phyloP scores from a whole-genome alignment of 2,113 vertebrate species.

The Bufo bufo region DNA sequence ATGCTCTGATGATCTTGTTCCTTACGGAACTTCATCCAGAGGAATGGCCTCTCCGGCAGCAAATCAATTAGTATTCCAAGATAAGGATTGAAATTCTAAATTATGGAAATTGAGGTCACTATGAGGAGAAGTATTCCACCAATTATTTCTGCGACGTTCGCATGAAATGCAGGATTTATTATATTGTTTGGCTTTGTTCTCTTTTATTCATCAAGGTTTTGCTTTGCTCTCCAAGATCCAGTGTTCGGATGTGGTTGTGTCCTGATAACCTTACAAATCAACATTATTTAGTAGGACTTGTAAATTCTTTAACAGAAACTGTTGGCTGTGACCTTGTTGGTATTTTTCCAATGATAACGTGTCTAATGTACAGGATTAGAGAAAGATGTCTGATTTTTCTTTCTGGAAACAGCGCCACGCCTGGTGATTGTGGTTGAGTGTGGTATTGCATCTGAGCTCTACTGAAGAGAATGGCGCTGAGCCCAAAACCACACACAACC shows the following conservation, averaged over 20 bases:
- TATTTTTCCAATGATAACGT: not conserved
- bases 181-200: slow-evolving; percentile 13
- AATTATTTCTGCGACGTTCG: slow-evolving; percentile 46
- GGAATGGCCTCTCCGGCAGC: not conserved
- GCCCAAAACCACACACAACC: too few species aligned
- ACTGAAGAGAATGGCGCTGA: too few species aligned
- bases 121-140: not conserved
- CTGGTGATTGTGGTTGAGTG: too few species aligned
- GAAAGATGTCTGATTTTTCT: not conserved
- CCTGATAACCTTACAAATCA: slow-evolving; percentile 54
- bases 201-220: slow-evolving; percentile 32
- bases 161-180: slow-evolving; percentile 44
- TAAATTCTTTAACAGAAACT: not conserved
- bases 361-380: not conserved
- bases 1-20: slow-evolving; percentile 24
- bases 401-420: too few species aligned
- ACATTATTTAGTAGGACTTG: slow-evolving; percentile 21
- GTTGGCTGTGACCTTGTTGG: not conserved
- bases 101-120: not conserved
- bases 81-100: not conserved
- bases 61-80: not conserved
- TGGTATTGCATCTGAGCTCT: too few species aligned
- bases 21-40: not conserved
- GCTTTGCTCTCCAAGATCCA: not conserved
- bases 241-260: slow-evolving; percentile 20